Percentiles rank a stretch among this genome's conserved stretches.
Conservation (phyloP, 2,113 vertebrate species). For the Microtus pennsylvanicus region DNA sequence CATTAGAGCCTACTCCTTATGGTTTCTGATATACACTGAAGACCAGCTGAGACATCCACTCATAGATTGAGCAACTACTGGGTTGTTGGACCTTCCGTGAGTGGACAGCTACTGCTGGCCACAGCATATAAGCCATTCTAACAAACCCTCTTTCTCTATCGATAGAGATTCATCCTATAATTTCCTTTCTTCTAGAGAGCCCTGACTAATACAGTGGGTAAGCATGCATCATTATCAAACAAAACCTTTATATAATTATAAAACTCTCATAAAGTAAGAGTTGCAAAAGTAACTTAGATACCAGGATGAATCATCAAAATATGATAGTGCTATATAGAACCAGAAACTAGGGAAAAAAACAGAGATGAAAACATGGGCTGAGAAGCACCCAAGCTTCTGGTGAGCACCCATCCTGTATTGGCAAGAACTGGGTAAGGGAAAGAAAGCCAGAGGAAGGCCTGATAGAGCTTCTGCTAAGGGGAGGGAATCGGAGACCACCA, state of each 20-base stretch:
- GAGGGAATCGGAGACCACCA: neutral
- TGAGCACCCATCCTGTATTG: neutral
- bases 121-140: neutral
- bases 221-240: neutral
- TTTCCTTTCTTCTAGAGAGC: neutral
- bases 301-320: neutral
- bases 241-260: slow-evolving; percentile 8
- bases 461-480: neutral
- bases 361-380: neutral
- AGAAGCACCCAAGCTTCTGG: neutral
- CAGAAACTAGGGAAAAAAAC: neutral
- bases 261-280: neutral
- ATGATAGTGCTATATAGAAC: neutral
- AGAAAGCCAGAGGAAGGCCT: neutral
- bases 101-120: neutral
- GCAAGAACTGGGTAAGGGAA: slow-evolving; percentile 22
- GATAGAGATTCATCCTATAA: neutral
- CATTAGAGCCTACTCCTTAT: too few relatives aligned
- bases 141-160: neutral
- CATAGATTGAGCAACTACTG: neutral
- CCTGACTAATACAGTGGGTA: neutral
- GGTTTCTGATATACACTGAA: neutral
- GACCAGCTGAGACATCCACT: neutral
- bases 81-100: neutral
- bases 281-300: slow-evolving; percentile 39